Percentiles rank a stretch among this genome's conserved stretches.
phyloP scores from a whole-genome alignment of 2,113 vertebrate genomes.

The Boleophthalmus pectinirostris region DNA sequence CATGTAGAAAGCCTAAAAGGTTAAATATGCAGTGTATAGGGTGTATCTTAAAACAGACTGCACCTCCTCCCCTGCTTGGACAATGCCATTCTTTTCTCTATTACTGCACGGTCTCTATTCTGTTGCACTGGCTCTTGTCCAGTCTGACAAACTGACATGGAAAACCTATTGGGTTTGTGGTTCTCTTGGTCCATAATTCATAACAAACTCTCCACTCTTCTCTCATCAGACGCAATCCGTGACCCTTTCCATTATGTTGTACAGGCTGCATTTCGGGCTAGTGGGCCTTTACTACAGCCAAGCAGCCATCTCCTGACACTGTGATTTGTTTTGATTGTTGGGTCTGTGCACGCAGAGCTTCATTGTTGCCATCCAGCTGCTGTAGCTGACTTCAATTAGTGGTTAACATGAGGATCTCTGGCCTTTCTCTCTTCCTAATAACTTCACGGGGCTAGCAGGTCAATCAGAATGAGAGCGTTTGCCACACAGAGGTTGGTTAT shows the following conservation, averaged over 20 bases:
- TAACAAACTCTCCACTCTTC: conserved; percentile 64
- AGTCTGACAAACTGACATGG: conserved; percentile 65
- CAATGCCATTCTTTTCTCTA: conserved; percentile 50
- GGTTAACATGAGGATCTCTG: conserved; percentile 60
- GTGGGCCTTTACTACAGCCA: conserved; percentile 52
- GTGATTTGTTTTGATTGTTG: conserved; percentile 70
- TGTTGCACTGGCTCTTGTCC: conserved; percentile 62
- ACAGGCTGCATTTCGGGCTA: conserved; percentile 56
- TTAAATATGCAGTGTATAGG: not conserved
- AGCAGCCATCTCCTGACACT: conserved; percentile 54
- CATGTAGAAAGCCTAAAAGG: not conserved
- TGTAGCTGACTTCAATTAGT: conserved; percentile 72
- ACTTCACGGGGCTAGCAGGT: conserved; percentile 52
- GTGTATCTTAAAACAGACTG: conserved; percentile 1
- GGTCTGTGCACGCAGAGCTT: conserved; percentile 51
- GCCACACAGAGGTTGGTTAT: conserved; percentile 7
- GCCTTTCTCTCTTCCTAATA: conserved; percentile 60
- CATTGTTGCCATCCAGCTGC: conserved; percentile 71
- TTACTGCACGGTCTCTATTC: conserved; percentile 59
- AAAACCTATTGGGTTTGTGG: conserved; percentile 60
- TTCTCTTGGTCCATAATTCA: conserved; percentile 62
- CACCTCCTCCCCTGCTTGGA: conserved; percentile 53
- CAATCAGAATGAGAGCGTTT: conserved; percentile 36
- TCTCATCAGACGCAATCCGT: conserved; percentile 59
- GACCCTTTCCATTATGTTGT: conserved; percentile 46